These are phyloP conservation scores for Laothoe populi DNA, from an alignment of 2,888 invertebrate species.

Conservation along the genomic window DNA sequence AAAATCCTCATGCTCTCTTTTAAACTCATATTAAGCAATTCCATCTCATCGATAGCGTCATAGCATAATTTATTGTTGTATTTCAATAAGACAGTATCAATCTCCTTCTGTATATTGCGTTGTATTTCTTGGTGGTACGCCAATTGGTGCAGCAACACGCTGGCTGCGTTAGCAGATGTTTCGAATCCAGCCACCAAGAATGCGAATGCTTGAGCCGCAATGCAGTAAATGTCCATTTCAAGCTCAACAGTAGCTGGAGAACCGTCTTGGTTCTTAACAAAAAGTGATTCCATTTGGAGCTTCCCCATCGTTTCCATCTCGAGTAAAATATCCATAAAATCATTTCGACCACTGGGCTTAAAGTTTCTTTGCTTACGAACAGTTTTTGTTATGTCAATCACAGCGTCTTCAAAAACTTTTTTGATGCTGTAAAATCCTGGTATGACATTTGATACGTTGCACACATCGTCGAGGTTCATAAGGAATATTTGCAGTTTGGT, in stretches of 20 bases:
- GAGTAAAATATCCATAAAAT: conserved; percentile 49
- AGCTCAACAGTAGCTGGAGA: conserved; percentile 35
- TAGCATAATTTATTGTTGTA: conserved; percentile 44
- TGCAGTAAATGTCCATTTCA: conserved; percentile 37
- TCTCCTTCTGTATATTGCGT: conserved; percentile 51
- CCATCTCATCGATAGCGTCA: conserved; percentile 46
- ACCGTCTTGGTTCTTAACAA: conserved; percentile 37
- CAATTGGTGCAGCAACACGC: conserved; percentile 49
- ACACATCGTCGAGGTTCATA: conserved; percentile 31
- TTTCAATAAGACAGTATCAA: conserved; percentile 47
- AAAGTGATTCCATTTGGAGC: conserved; percentile 40
- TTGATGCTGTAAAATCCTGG: conserved; percentile 26
- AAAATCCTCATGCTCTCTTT: conserved; percentile 50
- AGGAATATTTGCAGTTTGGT: conserved; percentile 28
- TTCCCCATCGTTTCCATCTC: conserved; percentile 42
- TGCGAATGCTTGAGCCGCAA: conserved; percentile 46
- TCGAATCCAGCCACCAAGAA: conserved; percentile 50
- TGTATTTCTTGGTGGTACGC: conserved; percentile 57
- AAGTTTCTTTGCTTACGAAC: conserved; percentile 37
- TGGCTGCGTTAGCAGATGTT: conserved; percentile 50
- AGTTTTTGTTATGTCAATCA: conserved; percentile 32
- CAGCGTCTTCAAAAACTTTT: conserved; percentile 29
- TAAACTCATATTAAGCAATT: conserved; percentile 43
- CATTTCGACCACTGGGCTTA: conserved; percentile 45
- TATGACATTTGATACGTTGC: conserved; percentile 26